Percentiles rank a stretch among this genome's conserved stretches.
phyloP scores from a whole-genome alignment of 2,113 vertebrate species.

The Antechinus stuartii region DNA sequence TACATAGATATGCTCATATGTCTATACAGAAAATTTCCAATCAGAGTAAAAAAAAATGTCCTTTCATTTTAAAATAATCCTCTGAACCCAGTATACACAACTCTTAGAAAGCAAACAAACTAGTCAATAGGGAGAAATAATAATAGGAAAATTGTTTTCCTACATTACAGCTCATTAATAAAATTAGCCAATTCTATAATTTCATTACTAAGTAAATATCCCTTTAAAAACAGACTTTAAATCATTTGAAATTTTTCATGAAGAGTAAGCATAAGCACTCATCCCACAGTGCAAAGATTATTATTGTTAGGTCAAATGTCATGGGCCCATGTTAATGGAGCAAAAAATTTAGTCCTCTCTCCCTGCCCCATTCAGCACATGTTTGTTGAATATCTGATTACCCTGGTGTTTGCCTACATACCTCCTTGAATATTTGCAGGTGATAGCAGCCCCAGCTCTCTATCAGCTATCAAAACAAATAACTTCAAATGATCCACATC shows the following conservation, averaged over 20 bases:
- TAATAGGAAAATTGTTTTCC: not conserved
- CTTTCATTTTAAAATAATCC: not conserved
- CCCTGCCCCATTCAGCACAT: not conserved
- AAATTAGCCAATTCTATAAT: not conserved
- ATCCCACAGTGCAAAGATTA: not conserved
- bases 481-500: not conserved
- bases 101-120: not conserved
- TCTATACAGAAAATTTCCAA: not conserved
- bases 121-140: not conserved
- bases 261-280: not conserved
- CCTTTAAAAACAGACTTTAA: not conserved
- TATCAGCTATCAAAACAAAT: slow-evolving; percentile 38
- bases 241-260: not conserved
- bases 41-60: not conserved
- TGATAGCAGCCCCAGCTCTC: not conserved
- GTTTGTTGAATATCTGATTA: not conserved
- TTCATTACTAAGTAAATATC: not conserved
- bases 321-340: not conserved
- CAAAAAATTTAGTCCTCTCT: not conserved
- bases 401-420: fast-evolving
- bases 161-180: not conserved
- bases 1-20: not conserved
- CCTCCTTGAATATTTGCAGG: not conserved
- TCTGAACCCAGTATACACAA: not conserved
- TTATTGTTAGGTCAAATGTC: not conserved